Base-by-base conservation (phyloP, 2,888 invertebrate genomes). In the Elaeidobius kamerunicus region DNA sequence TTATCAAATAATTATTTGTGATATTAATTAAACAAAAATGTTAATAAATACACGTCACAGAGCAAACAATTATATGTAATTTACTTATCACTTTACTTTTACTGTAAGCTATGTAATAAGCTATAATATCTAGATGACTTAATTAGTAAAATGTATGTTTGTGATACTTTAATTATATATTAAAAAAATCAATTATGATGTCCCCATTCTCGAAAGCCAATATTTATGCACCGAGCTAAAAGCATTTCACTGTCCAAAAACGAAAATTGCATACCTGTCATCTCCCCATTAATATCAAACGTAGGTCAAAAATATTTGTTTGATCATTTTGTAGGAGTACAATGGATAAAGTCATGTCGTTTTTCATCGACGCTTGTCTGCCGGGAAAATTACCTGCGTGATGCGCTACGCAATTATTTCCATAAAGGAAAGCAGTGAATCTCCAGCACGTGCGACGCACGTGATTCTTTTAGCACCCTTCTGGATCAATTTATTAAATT, bases 401-500 rank as follows among this genome's bases (percentile, higher is more conserved):
- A 51, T 51, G 51, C 47, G 55, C 55, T 52, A 51, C 55, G 55
- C 55, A 55, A 55, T 55, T 55, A 51, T 55, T 55, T 55, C 55
- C 39, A 39, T 51, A 47, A 55, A 46, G 55, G 39, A 51, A 46
- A 51, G 55, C 56, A 34, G 27, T 16, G 49, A 54, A 52, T 47
- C 56, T 56, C 45, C 40, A 18, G 52, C 56, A 56, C 56, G 56
- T 52, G 56, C 44, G 17, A 18, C 14, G 52, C 56, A 56, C 56
- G 56, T 52, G 56, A 56, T 47, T 52, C 56, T 52, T 52, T 52
- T 48, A 52, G 52, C 56, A 52, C 56, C 56, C 56, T 56, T 48
- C 52, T 46, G 23, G 52, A 56, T 56, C 52, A 56, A 56, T 56
- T 56, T 52, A 56, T 56, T 56, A 56, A 56, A 56, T 52, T 56